These are phyloP conservation scores for Hippoglossus hippoglossus DNA, from an alignment of 2,797 vertebrate genomes.

Conservation along the genomic window DNA sequence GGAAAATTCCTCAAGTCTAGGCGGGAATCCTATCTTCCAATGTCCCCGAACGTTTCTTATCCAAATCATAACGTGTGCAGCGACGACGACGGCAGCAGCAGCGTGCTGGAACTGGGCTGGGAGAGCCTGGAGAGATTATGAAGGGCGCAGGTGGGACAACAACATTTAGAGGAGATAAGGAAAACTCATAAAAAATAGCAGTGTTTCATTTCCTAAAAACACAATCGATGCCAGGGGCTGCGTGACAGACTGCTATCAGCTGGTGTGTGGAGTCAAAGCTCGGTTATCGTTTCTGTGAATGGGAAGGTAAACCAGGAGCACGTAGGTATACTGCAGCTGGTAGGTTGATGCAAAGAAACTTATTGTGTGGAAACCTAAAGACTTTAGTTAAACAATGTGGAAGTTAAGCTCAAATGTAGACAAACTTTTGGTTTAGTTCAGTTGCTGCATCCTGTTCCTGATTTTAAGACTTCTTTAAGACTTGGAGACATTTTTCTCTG, in stretches of 20 bases:
- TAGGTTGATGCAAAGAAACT: constrained; percentile 30
- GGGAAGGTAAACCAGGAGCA: constrained; percentile 20
- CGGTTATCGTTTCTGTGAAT: constrained; percentile 54
- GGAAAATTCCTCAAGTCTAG: constrained; percentile 45
- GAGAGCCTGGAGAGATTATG: constrained; percentile 63
- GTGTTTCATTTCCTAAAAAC: constrained; percentile 85
- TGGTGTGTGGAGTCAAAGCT: constrained; percentile 24
- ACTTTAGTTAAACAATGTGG: too few relatives aligned
- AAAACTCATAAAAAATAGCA: constrained; percentile 77
- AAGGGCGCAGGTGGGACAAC: constrained; percentile 60
- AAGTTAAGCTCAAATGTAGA: background rate
- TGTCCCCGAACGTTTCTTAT: constrained; percentile 64
- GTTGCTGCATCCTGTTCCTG: background rate
- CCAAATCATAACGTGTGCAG: constrained; percentile 51
- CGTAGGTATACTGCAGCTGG: constrained; percentile 15
- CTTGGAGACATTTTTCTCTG: constrained; percentile 17
- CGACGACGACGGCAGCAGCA: constrained; percentile 6
- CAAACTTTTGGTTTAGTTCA: background rate
- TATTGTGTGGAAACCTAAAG: background rate
- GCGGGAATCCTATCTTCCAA: constrained; percentile 52
- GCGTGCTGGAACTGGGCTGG: constrained; percentile 23
- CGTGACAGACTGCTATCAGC: constrained; percentile 61
- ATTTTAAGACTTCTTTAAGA: constrained; percentile 9
- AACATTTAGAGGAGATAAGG: constrained; percentile 79
- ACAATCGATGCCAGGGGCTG: constrained; percentile 55